A percentile compares a stretch with the other conserved stretches of the same genome.
phyloP scores from a whole-genome alignment of 1,140 invertebrate species.

The Oryctes rhinoceros region DNA sequence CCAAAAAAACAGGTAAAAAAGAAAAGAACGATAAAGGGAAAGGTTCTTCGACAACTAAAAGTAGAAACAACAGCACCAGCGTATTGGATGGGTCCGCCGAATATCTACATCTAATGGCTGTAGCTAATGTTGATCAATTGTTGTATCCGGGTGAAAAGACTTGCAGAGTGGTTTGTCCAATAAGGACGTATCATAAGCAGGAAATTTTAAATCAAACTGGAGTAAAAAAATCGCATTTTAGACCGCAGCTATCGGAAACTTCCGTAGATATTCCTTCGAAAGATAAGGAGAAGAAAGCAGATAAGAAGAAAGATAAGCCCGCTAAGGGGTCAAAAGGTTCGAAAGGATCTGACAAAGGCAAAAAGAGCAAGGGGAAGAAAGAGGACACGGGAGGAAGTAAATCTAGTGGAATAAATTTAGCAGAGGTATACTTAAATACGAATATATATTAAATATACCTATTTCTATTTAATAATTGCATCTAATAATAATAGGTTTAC shows the following conservation, averaged over 20 bases:
- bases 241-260: constrained; percentile 45
- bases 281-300: background rate
- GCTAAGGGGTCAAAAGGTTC: constrained; percentile 5
- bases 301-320: constrained; percentile 10
- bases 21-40: constrained; percentile 22
- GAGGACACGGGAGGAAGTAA: constrained; percentile 46
- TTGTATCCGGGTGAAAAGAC: constrained; percentile 54
- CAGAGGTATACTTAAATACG: constrained; percentile 13
- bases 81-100: constrained; percentile 22
- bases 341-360: constrained; percentile 30
- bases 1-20: constrained; percentile 31
- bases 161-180: constrained; percentile 49
- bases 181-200: constrained; percentile 52
- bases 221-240: constrained; percentile 51
- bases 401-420: constrained; percentile 23
- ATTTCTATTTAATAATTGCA: too few relatives aligned
- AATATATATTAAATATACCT: background rate
- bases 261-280: background rate
- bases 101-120: constrained; percentile 54
- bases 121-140: constrained; percentile 50
- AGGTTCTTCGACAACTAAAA: constrained; percentile 37
- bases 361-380: constrained; percentile 46
- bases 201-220: constrained; percentile 51
- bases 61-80: background rate
- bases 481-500: too few relatives aligned